Conservation (phyloP, 2,888 invertebrate genomes). For the Cryptophagus acutangulus region DNA sequence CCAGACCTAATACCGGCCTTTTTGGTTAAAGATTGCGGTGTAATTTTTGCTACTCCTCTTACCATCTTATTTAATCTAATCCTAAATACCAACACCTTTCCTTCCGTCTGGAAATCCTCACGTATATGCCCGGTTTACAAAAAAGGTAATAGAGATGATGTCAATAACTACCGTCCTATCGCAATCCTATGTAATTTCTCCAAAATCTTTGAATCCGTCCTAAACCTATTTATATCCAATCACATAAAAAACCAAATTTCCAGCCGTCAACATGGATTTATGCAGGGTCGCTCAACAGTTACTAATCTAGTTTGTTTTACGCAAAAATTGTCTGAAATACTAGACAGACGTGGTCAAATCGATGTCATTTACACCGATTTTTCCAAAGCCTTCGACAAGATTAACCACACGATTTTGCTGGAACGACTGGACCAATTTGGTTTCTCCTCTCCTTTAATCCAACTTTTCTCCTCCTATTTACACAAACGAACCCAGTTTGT, state of each 20-base stretch:
- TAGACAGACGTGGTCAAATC: conserved; percentile 5
- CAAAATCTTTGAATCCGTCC: conserved; percentile 5
- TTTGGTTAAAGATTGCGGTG: conserved; percentile 31
- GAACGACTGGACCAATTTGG: background rate
- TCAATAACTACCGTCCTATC: conserved; percentile 12
- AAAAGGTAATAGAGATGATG: background rate
- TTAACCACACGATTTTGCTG: background rate
- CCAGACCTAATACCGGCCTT: background rate
- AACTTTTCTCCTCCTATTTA: background rate
- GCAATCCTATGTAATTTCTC: conserved; percentile 11
- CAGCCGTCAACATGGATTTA: conserved; percentile 9
- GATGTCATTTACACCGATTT: conserved; percentile 6
- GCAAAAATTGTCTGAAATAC: background rate
- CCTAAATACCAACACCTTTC: conserved; percentile 2
- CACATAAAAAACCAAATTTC: conserved; percentile 8
- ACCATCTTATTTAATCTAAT: conserved; percentile 5
- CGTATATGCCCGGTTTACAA: conserved; percentile 2
- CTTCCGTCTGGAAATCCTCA: conserved; percentile 7
- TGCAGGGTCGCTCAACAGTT: conserved; percentile 10
- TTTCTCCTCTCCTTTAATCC: background rate
- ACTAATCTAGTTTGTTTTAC: conserved; percentile 10
- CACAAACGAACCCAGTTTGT: background rate
- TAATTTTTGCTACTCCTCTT: conserved; percentile 44
- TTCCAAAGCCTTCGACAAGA: conserved; percentile 8
- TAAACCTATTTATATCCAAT: conserved; percentile 5